Conservation (phyloP, 2,113 vertebrate genomes). For the Saguinus imperator region DNA sequence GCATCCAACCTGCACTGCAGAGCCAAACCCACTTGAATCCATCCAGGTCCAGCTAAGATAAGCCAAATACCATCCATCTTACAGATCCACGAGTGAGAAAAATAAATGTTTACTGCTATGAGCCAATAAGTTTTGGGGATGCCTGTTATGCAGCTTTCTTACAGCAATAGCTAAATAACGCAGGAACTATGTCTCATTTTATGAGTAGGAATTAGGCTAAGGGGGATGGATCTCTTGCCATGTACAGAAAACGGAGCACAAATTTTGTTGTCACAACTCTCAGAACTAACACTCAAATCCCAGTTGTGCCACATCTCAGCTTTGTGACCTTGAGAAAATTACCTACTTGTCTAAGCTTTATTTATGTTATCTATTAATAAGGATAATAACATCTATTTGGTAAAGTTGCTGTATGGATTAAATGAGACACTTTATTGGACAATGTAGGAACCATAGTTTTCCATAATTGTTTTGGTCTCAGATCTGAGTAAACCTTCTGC, state of each 20-base stretch:
- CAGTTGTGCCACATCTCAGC: neutral
- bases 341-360: neutral
- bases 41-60: neutral
- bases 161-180: neutral
- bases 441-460: neutral
- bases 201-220: neutral
- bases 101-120: neutral
- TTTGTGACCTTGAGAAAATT: neutral
- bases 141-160: neutral
- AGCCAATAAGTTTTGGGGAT: neutral
- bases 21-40: neutral
- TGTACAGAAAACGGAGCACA: neutral
- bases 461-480: neutral
- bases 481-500: neutral
- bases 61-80: neutral
- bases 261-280: neutral
- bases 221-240: neutral
- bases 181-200: neutral
- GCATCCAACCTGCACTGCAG: neutral
- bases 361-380: neutral
- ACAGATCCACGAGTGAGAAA: neutral
- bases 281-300: neutral
- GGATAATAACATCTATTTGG: neutral
- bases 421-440: slow-evolving; percentile 3
- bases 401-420: neutral